phyloP scores from a whole-genome alignment of 1,140 invertebrate genomes.

The Coptotermes formosanus region DNA sequence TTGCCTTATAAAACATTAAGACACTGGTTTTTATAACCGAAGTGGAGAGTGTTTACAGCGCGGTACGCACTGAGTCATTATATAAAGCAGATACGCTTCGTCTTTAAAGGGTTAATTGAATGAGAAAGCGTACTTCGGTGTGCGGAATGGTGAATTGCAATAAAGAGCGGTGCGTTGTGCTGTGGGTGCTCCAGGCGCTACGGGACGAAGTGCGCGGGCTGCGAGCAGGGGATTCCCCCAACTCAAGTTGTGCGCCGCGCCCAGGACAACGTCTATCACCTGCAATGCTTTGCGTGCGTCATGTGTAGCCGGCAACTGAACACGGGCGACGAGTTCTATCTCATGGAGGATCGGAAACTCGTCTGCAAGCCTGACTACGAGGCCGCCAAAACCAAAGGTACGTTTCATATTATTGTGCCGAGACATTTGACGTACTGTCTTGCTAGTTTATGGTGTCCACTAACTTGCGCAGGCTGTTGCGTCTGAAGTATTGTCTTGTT shows the following conservation, averaged over 20 bases:
- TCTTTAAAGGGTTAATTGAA: no score
- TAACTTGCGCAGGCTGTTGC: no score
- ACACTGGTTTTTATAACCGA: no score
- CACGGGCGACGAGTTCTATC: slow-evolving; percentile 97
- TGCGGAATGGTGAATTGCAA: slow-evolving; percentile 38
- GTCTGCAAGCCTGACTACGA: slow-evolving; percentile 98
- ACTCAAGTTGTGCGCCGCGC: slow-evolving; percentile 93
- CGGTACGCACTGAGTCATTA: no score
- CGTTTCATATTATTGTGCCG: neutral
- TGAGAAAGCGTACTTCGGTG: neutral
- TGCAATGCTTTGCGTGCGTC: slow-evolving; percentile 95
- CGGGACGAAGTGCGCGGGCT: slow-evolving; percentile 95
- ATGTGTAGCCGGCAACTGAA: slow-evolving; percentile 93
- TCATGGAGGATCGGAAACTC: slow-evolving; percentile 96
- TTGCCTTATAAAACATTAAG: no score
- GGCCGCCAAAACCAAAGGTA: slow-evolving; percentile 89
- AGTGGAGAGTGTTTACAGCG: no score
- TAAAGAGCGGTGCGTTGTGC: slow-evolving; percentile 56
- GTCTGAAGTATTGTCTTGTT: no score
- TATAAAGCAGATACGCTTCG: no score
- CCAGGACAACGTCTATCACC: slow-evolving; percentile 94
- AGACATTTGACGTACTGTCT: no score
- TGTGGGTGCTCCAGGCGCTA: slow-evolving; percentile 82
- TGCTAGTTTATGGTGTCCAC: no score
- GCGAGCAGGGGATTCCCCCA: slow-evolving; percentile 93